These are phyloP conservation scores for Papilio dardanus DNA, from an alignment of 1,140 invertebrate species.

Conservation along the genomic window DNA sequence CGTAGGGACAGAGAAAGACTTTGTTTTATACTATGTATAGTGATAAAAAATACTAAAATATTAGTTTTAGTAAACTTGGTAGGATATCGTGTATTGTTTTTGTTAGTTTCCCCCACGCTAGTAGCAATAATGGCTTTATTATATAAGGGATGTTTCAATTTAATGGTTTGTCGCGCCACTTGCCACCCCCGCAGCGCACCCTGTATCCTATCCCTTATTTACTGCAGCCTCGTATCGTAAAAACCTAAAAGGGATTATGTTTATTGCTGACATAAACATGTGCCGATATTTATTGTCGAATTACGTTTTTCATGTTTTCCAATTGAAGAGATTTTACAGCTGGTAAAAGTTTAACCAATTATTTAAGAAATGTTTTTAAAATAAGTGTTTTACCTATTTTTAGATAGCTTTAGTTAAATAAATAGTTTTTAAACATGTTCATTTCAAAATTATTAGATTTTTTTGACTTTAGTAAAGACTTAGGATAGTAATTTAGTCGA, in stretches of 20 bases:
- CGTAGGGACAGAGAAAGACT: too few relatives aligned
- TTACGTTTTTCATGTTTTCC: constrained; percentile 23
- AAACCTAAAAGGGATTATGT: constrained; percentile 28
- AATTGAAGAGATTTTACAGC: constrained; percentile 8
- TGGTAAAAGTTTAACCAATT: neutral
- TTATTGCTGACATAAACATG: constrained; percentile 31
- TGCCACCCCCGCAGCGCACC: neutral
- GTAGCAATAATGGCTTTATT: constrained; percentile 1
- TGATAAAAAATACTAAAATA: too few relatives aligned
- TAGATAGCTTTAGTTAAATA: too few relatives aligned
- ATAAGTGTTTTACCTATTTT: too few relatives aligned
- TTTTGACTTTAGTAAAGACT: too few relatives aligned
- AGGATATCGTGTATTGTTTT: neutral
- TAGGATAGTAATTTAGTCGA: too few relatives aligned
- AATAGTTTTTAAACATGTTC: too few relatives aligned
- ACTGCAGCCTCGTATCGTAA: constrained; percentile 6
- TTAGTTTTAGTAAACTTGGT: neutral
- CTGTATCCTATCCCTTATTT: constrained; percentile 1
- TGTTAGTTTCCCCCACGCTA: neutral
- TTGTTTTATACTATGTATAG: too few relatives aligned
- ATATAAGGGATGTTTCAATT: constrained; percentile 24
- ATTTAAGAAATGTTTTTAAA: too few relatives aligned
- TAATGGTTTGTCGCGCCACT: constrained; percentile 10
- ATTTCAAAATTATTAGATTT: too few relatives aligned
- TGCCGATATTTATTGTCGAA: constrained; percentile 8